Percentiles rank a stretch among this genome's conserved stretches.
phyloP scores from a whole-genome alignment of 2,797 vertebrate genomes.

The Neosilurus hyrtlii region DNA sequence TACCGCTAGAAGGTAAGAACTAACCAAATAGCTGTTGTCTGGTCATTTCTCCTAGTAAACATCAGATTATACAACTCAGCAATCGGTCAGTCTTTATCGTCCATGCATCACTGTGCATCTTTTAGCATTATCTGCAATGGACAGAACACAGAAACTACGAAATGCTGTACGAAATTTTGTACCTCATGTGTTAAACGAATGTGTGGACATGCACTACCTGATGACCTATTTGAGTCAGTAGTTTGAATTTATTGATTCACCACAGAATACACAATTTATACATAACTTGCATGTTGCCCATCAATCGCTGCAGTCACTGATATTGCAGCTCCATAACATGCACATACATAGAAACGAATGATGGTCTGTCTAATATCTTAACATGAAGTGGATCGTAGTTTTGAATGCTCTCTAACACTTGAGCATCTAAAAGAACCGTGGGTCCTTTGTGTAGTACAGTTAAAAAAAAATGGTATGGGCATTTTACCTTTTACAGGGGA shows the following conservation, averaged over 20 bases:
- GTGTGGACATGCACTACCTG: no score
- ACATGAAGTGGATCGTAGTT: neutral
- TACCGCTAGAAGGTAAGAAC: no score
- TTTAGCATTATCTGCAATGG: neutral
- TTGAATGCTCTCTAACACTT: neutral
- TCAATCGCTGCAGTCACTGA: neutral
- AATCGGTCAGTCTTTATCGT: no score
- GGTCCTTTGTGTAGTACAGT: neutral
- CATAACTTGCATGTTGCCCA: neutral
- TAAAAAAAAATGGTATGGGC: neutral
- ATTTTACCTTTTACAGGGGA: conserved; percentile 78
- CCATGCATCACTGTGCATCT: neutral
- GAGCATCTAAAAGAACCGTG: neutral
- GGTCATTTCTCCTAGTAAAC: neutral
- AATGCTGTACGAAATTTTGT: no score
- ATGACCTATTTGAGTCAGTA: no score
- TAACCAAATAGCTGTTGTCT: no score
- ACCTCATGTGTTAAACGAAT: no score
- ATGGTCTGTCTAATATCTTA: neutral
- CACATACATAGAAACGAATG: neutral
- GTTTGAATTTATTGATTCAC: no score
- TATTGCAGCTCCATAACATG: neutral
- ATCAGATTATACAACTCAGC: neutral
- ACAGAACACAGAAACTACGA: neutral
- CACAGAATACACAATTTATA: neutral